Conservation (phyloP, 2,797 vertebrate species). For the Heliangelus exortis region DNA sequence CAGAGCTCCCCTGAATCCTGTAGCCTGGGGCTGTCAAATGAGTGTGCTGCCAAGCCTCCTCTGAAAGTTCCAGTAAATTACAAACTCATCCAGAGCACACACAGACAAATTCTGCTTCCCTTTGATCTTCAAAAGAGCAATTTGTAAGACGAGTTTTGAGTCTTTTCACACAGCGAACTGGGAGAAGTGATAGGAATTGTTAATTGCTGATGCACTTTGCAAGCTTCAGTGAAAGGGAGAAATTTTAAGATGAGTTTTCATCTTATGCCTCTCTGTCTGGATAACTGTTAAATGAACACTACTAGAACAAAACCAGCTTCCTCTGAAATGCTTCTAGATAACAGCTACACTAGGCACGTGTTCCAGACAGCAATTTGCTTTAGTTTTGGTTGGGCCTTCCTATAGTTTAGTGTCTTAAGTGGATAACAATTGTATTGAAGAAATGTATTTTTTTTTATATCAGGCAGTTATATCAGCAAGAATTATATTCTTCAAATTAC, state of each 20-base stretch:
- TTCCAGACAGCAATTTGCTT: background rate
- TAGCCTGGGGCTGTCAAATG: slow-evolving; percentile 75
- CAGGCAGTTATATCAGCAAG: background rate
- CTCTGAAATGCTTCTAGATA: slow-evolving; percentile 25
- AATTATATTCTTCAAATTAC: background rate
- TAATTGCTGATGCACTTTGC: slow-evolving; percentile 77
- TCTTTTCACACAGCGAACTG: slow-evolving; percentile 71
- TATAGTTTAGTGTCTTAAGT: background rate
- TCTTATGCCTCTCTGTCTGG: slow-evolving; percentile 58
- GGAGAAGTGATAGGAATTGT: slow-evolving; percentile 79
- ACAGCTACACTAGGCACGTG: slow-evolving; percentile 30
- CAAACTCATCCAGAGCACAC: slow-evolving; percentile 75
- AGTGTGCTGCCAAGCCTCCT: slow-evolving; percentile 67
- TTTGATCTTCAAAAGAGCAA: slow-evolving; percentile 88
- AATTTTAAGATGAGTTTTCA: slow-evolving; percentile 69
- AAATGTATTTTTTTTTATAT: slow-evolving; percentile 39
- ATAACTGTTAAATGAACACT: slow-evolving; percentile 75
- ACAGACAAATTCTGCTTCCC: slow-evolving; percentile 77
- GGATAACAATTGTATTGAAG: background rate
- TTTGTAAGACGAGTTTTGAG: slow-evolving; percentile 84
- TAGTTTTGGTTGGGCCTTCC: background rate
- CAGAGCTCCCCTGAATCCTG: slow-evolving; percentile 77
- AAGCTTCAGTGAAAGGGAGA: slow-evolving; percentile 55
- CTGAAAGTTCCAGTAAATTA: slow-evolving; percentile 82
- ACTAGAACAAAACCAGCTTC: slow-evolving; percentile 50